phyloP scores from a whole-genome alignment of 2,113 vertebrate genomes.

The Malaclemys terrapin region DNA sequence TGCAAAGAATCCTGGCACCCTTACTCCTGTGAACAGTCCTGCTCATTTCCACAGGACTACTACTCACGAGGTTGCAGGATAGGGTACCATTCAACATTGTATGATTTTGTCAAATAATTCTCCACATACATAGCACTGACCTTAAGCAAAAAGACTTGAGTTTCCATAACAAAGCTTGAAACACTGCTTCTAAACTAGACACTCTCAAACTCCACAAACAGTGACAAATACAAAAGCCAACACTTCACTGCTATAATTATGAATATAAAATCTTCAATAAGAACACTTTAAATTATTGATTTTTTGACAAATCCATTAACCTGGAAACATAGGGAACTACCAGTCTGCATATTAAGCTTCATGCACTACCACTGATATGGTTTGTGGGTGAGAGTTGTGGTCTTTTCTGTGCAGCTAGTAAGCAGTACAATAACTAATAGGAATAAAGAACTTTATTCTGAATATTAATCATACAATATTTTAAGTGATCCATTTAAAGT shows the following conservation, averaged over 20 bases:
- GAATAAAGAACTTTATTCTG: not conserved
- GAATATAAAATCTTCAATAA: not conserved
- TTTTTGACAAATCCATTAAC: slow-evolving; percentile 17
- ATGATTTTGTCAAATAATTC: not conserved
- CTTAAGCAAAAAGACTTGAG: not conserved
- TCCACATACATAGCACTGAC: not conserved
- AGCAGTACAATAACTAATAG: not conserved
- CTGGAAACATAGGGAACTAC: slow-evolving; percentile 15
- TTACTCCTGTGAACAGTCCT: not conserved
- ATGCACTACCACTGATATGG: not conserved
- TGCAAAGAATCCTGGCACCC: not conserved
- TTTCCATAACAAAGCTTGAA: slow-evolving; percentile 38
- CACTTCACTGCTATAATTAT: not conserved
- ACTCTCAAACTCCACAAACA: not conserved
- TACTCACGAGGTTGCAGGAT: accelerated
- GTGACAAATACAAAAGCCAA: not conserved
- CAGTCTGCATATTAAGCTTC: not conserved
- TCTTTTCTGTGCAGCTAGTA: not conserved
- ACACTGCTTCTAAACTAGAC: slow-evolving; percentile 9
- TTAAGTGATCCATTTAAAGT: not conserved
- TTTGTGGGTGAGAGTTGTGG: not conserved
- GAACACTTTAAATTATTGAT: not conserved
- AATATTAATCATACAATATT: not conserved
- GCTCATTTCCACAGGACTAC: not conserved
- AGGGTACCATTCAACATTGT: not conserved